These are phyloP conservation scores for Nibea coibor DNA, from an alignment of 2,113 vertebrate genomes.

Conservation along the genomic window DNA sequence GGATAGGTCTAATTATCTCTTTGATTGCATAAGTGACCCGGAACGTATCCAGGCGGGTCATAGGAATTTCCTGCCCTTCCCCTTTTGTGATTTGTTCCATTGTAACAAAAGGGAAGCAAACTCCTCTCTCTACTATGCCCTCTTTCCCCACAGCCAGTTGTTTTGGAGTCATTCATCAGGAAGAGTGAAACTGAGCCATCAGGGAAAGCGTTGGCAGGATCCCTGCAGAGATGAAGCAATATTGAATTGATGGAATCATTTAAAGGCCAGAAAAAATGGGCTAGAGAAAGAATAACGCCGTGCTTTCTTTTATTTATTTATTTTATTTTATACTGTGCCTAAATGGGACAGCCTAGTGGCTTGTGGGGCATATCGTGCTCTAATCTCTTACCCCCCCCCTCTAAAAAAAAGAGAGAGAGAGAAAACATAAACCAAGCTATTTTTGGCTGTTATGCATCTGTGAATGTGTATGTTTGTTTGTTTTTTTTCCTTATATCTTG, in stretches of 20 bases:
- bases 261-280: slow-evolving; percentile 55
- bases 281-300: slow-evolving; percentile 12
- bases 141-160: slow-evolving; percentile 50
- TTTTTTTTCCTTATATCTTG: not conserved
- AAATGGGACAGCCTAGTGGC: slow-evolving; percentile 38
- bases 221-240: slow-evolving; percentile 69
- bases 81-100: slow-evolving; percentile 50
- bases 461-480: slow-evolving; percentile 2
- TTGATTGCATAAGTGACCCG: slow-evolving; percentile 45
- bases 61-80: slow-evolving; percentile 10
- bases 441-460: slow-evolving; percentile 18
- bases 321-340: not conserved
- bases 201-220: slow-evolving; percentile 61
- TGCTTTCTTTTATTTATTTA: not conserved
- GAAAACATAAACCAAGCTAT: slow-evolving; percentile 14
- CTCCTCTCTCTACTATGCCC: not conserved
- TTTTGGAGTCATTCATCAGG: slow-evolving; percentile 74
- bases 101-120: slow-evolving; percentile 40
- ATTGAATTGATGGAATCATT: slow-evolving; percentile 73
- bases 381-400: slow-evolving; percentile 12
- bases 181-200: slow-evolving; percentile 67
- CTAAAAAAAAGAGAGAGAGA: not conserved
- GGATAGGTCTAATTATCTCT: slow-evolving; percentile 13
- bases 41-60: slow-evolving; percentile 56
- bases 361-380: slow-evolving; percentile 32